These are phyloP conservation scores for Trissolcus brochymenae DNA, from an alignment of 2,888 invertebrate genomes.

Conservation along the genomic window DNA sequence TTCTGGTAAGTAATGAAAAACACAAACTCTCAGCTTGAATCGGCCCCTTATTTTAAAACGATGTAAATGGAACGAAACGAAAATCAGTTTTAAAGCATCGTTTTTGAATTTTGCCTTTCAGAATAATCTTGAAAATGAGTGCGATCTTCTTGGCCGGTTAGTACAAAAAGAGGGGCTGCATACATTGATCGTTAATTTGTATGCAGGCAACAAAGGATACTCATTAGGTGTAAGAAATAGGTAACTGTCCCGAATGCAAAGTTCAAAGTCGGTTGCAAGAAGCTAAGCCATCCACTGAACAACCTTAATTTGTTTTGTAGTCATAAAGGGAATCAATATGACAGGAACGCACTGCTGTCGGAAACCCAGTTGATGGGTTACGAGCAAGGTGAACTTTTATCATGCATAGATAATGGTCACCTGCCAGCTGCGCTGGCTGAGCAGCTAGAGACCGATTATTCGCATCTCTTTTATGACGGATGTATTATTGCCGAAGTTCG, in stretches of 20 bases:
- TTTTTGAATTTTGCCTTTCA: slow-evolving; percentile 44
- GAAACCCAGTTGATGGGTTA: slow-evolving; percentile 91
- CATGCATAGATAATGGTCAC: slow-evolving; percentile 93
- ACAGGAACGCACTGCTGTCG: slow-evolving; percentile 81
- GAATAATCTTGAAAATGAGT: slow-evolving; percentile 75
- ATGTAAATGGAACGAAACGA: slow-evolving; percentile 2
- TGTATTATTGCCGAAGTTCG: slow-evolving; percentile 94
- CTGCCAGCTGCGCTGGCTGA: slow-evolving; percentile 91
- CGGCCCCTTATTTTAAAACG: too few species aligned
- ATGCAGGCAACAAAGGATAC: slow-evolving; percentile 95
- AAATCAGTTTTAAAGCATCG: neutral
- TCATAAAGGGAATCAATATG: slow-evolving; percentile 76
- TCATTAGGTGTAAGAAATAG: slow-evolving; percentile 83
- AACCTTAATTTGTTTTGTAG: slow-evolving; percentile 56
- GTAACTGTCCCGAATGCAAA: slow-evolving; percentile 64
- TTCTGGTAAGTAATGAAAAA: slow-evolving; percentile 66
- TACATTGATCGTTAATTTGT: slow-evolving; percentile 92
- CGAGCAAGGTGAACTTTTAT: slow-evolving; percentile 91
- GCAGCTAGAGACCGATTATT: slow-evolving; percentile 88
- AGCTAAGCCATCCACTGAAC: slow-evolving; percentile 4
- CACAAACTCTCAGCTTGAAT: too few species aligned
- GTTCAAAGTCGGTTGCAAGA: neutral
- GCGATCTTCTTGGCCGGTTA: slow-evolving; percentile 86
- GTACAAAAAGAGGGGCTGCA: slow-evolving; percentile 90
- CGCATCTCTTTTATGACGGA: slow-evolving; percentile 92